These are phyloP conservation scores for Microtus ochrogaster DNA, from an alignment of 2,113 vertebrate species.

Conservation along the genomic window DNA sequence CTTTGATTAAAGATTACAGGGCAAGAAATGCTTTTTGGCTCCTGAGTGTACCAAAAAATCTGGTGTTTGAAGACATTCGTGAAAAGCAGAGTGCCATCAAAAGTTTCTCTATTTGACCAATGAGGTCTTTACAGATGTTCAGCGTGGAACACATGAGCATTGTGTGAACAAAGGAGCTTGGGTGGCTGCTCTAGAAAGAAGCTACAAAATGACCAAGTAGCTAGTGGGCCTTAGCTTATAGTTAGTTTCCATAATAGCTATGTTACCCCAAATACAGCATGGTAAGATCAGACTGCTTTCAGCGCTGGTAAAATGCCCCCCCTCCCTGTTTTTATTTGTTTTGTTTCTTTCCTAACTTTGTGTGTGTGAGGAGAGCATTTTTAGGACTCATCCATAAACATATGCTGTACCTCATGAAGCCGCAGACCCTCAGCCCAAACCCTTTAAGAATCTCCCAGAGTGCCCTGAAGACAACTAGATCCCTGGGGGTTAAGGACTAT, in stretches of 20 bases:
- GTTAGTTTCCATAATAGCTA: not conserved
- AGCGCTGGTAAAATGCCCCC: not conserved
- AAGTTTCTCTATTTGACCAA: constrained; percentile 20
- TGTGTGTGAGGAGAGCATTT: not conserved
- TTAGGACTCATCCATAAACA: not conserved
- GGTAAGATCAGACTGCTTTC: not conserved
- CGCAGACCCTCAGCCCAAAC: not conserved
- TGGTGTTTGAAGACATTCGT: constrained; percentile 33
- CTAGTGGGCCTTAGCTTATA: not conserved
- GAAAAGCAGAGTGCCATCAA: not conserved
- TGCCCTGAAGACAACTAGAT: not conserved
- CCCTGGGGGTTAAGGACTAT: not conserved
- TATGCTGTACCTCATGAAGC: not conserved
- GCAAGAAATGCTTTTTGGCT: constrained; percentile 30
- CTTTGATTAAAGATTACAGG: constrained; percentile 15
- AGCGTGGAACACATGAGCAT: not conserved
- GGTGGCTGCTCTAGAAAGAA: not conserved
- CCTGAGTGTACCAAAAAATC: not conserved
- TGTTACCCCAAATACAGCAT: not conserved
- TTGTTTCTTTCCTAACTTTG: not conserved
- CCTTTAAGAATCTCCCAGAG: not conserved
- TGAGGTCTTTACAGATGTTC: not conserved
- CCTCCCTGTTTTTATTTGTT: not conserved
- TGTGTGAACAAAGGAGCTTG: not conserved
- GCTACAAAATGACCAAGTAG: not conserved